phyloP scores from a whole-genome alignment of 30 jellyfish, hydroid and myxozoan genomes.

The Hydractinia echinata region DNA sequence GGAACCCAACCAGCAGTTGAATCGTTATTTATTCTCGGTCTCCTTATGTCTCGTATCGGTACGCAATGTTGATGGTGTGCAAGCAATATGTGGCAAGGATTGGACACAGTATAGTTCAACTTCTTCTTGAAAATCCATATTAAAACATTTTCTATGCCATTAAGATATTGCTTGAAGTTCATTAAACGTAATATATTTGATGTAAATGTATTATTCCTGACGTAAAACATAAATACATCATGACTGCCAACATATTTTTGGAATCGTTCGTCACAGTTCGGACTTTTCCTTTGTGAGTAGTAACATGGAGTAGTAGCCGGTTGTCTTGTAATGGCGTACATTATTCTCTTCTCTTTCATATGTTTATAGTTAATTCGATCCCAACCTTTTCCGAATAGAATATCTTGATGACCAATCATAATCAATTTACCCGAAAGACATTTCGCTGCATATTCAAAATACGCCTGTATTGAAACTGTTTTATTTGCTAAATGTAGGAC shows the following conservation, averaged over 20 bases:
- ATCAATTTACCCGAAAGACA: background rate
- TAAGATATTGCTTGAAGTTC: background rate
- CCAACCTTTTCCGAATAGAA: background rate
- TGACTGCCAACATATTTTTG: background rate
- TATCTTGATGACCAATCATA: background rate
- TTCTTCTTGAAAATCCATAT: background rate
- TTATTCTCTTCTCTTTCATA: background rate
- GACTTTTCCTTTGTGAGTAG: background rate
- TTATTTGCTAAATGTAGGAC: no score
- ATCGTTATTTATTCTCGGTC: no score
- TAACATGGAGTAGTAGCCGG: background rate
- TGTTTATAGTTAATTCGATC: background rate
- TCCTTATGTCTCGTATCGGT: background rate
- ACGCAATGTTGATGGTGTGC: slow-evolving; percentile 6
- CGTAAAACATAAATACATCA: background rate
- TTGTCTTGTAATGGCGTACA: slow-evolving; percentile 12
- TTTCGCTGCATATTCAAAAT: background rate
- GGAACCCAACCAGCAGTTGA: no score
- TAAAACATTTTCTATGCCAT: background rate
- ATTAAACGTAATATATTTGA: background rate
- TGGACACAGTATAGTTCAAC: background rate
- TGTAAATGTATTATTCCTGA: background rate
- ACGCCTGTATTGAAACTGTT: no score
- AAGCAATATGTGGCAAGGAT: background rate
- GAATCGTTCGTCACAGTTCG: no score